Evolutionary conservation across 2,113 vertebrate species (phyloP).

Genomic region (Xenopus laevis): DNA sequence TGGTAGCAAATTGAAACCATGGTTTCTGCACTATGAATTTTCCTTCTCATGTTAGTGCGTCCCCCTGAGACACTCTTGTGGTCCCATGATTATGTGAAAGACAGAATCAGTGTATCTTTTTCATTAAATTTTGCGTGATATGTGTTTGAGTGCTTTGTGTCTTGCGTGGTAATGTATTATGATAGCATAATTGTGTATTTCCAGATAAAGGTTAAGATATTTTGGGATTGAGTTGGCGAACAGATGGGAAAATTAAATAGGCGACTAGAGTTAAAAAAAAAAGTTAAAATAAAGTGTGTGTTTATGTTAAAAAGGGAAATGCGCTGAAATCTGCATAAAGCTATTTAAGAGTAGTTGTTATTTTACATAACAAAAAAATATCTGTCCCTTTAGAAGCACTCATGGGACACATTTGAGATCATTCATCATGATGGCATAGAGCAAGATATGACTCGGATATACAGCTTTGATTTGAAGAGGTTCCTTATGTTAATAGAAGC

Average conservation of each 20-base stretch:
- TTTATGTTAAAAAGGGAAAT: constrained; percentile 18
- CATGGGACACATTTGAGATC: not conserved
- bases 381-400: not conserved
- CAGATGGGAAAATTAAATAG: constrained; percentile 9
- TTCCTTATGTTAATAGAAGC: no score
- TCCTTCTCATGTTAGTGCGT: constrained; percentile 83
- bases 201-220: constrained; percentile 45
- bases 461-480: no score
- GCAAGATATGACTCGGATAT: no score
- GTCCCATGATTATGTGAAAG: constrained; percentile 77
- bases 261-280: not conserved
- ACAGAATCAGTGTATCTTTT: constrained; percentile 64
- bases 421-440: no score
- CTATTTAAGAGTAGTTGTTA: constrained; percentile 4
- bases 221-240: constrained; percentile 10
- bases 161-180: constrained; percentile 52
- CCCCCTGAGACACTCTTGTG: constrained; percentile 79
- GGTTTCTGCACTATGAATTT: constrained; percentile 83
- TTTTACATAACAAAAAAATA: not conserved
- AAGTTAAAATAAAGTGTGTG: not conserved
- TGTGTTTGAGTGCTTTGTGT: constrained; percentile 50
- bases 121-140: constrained; percentile 65
- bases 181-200: constrained; percentile 50
- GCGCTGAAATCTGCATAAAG: constrained; percentile 4
- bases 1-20: constrained; percentile 86